phyloP scores from a whole-genome alignment of 2,888 invertebrate species.

The Dolichomitus sp. region DNA sequence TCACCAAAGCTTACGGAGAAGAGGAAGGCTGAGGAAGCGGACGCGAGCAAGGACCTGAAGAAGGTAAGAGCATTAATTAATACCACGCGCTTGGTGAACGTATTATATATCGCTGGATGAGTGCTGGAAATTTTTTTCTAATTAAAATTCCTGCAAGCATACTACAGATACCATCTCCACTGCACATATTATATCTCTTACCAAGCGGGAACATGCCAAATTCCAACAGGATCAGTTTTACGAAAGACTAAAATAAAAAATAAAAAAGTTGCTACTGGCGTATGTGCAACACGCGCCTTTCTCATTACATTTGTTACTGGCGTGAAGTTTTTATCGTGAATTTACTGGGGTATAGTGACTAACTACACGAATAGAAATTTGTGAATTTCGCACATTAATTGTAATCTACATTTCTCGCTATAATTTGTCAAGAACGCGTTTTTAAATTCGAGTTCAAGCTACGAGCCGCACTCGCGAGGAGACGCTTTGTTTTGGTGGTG shows the following conservation, averaged over 20 bases:
- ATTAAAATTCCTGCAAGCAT: slow-evolving; percentile 8
- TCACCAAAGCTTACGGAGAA: slow-evolving; percentile 89
- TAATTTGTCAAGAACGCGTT: no score
- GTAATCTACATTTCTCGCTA: no score
- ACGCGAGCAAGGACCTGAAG: slow-evolving; percentile 94
- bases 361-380: no score
- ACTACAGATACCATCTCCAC: background rate
- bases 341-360: no score
- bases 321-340: no score
- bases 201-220: background rate
- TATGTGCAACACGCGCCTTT: no score
- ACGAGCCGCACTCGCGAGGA: no score
- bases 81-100: slow-evolving; percentile 3
- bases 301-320: no score
- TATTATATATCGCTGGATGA: background rate
- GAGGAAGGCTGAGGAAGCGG: slow-evolving; percentile 93
- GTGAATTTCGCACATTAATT: no score
- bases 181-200: background rate
- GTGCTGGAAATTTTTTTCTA: slow-evolving; percentile 4
- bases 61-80: slow-evolving; percentile 89
- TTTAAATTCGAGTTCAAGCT: no score
- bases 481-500: no score
- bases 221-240: background rate
- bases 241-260: background rate
- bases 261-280: no score